Evolutionary conservation across 2,888 invertebrate species (phyloP).

Genomic region (Entomobrya multifasciata): DNA sequence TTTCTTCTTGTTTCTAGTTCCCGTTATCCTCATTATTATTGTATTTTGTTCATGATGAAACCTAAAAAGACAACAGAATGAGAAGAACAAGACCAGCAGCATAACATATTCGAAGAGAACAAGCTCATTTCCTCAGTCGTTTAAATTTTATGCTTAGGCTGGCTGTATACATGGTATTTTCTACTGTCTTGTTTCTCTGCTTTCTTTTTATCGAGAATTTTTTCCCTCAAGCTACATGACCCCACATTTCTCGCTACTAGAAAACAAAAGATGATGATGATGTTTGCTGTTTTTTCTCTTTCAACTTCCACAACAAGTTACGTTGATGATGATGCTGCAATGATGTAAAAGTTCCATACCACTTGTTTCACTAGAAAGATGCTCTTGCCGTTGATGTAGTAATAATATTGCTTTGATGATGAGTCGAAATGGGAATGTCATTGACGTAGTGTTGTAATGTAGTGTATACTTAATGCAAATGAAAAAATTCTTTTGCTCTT

Average conservation of each 20-base stretch:
- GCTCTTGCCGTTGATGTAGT: constrained; percentile 20
- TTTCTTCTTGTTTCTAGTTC: neutral
- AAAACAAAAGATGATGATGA: too few species aligned
- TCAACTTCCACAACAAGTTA: neutral
- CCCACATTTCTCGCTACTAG: neutral
- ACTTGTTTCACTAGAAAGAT: constrained; percentile 6
- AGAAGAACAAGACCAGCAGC: too few species aligned
- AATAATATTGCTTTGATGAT: constrained; percentile 45
- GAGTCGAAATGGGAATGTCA: constrained; percentile 23
- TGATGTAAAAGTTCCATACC: neutral
- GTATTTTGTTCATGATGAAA: too few species aligned
- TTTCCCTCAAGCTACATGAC: constrained; percentile 24
- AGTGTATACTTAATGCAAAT: constrained; percentile 35
- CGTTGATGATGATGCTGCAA: neutral
- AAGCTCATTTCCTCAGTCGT: constrained; percentile 61
- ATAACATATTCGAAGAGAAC: neutral
- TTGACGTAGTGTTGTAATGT: neutral
- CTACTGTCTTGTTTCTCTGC: neutral
- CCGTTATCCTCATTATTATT: too few species aligned
- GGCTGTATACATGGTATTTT: neutral
- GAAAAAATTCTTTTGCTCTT: constrained; percentile 39
- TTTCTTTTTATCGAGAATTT: constrained; percentile 48
- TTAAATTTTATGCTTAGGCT: constrained; percentile 53
- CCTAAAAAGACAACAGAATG: too few species aligned
- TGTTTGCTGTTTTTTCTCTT: neutral